A percentile compares a stretch with the other conserved stretches of the same genome.
phyloP scores from a whole-genome alignment of 2,113 vertebrate genomes.

The Elaphurus davidianus region DNA sequence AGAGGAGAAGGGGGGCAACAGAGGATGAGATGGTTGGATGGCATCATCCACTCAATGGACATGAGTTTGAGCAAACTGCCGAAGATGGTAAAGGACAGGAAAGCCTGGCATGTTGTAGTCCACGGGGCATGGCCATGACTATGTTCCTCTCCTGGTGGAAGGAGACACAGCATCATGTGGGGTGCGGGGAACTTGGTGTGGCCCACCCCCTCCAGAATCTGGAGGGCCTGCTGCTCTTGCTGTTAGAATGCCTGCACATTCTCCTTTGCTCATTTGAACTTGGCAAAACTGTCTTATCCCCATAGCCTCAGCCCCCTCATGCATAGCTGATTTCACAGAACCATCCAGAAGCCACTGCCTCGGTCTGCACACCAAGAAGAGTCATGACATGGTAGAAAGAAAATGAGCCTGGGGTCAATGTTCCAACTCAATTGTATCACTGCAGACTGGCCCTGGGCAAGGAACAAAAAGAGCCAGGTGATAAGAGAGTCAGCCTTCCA shows the following conservation, averaged over 20 bases:
- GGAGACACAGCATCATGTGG: background rate
- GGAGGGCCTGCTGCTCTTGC: background rate
- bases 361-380: background rate
- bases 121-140: background rate
- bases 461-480: background rate
- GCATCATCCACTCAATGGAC: background rate
- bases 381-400: background rate
- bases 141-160: background rate
- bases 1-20: background rate
- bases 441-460: accelerated
- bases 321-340: background rate
- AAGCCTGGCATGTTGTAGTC: background rate
- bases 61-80: background rate
- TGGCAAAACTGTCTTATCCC: background rate
- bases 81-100: background rate
- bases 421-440: background rate
- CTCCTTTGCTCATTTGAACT: background rate
- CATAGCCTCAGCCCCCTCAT: background rate
- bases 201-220: background rate
- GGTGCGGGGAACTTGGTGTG: background rate
- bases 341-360: background rate
- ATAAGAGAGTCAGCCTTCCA: background rate
- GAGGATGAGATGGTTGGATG: background rate
- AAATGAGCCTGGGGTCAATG: background rate
- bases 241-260: background rate